Base-by-base conservation (phyloP, 2,113 vertebrate species). In the Calypte anna region DNA sequence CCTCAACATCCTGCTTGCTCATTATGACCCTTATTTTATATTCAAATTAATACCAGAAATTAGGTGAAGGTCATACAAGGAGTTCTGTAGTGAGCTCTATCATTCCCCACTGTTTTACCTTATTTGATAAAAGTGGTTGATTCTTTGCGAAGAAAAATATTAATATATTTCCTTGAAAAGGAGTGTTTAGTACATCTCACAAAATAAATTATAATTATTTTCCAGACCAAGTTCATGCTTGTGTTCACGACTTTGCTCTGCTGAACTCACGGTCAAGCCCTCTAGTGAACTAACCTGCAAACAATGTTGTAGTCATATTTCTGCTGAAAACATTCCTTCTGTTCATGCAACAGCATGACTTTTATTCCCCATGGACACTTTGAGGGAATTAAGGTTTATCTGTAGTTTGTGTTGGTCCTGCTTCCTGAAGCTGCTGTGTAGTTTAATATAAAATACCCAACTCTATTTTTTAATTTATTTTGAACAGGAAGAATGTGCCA, bases 51-150 rank as follows among this genome's bases (percentile, higher is more conserved):
- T 36, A 46, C 63, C 80, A 76, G 85, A 62, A 96, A 94, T 77
- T 46, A 90, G 92, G 95, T 96, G 92, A 96, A 96, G 96, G 96
- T 96, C 95, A 90, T 51, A 8, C 79, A 95, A 96, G 93, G 95
- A 90, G n/a, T 10, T 94, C 44, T 95, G 67, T n/a, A 36, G 12
- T 24, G 6, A 86, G 44, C 46, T 80, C 23, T 18, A 21, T 7
- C 0, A 0, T 50, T 81, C 43, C 62, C 58, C 27, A 2, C 33
- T 51, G 2, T 62, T 5, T 1, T 7, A 23, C 31, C 0, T 0
- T 11, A 14, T 61, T 46, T 31, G 51, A 46, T 7, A 10, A 5
- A 3, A 0, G 1, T 25, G 23, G 27, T 2, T 38, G 61, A 75
- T 46, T 24, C 27, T 31, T 24, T 25, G 14, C 2, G 2, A 38